Conservation (phyloP, 35 echinoderm and acorn worm genomes). For the Heliocidaris erythrogramma region DNA sequence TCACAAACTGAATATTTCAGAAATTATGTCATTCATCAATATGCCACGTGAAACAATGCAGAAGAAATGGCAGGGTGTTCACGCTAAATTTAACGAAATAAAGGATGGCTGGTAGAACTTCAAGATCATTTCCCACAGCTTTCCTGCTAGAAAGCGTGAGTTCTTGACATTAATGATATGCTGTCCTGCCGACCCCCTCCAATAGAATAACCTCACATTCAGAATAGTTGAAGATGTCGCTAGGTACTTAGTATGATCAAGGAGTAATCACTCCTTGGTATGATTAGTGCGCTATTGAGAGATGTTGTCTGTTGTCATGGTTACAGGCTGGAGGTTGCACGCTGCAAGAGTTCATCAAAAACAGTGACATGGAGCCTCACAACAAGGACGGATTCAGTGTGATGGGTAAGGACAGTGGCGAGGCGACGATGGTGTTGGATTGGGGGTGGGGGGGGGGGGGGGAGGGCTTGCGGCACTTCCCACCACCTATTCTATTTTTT, state of each 20-base stretch:
- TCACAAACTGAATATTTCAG: too few species aligned
- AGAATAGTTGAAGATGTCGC: background rate
- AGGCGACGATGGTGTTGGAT: background rate
- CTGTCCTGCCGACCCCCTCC: background rate
- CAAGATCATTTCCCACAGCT: too few species aligned
- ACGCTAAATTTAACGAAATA: too few species aligned
- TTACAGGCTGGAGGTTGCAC: slow-evolving; percentile 46
- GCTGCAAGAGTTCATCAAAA: slow-evolving; percentile 25
- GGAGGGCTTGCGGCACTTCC: too few species aligned
- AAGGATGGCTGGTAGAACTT: too few species aligned
- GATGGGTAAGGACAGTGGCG: background rate
- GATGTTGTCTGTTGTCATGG: slow-evolving; percentile 18
- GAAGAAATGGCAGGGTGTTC: too few species aligned
- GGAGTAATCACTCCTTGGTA: background rate
- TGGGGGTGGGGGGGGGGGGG: too few species aligned
- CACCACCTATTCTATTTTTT: too few species aligned
- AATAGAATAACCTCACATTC: background rate
- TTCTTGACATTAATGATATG: background rate
- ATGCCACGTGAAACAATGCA: too few species aligned
- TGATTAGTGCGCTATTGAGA: background rate
- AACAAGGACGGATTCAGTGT: slow-evolving; percentile 20
- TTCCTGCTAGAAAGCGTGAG: background rate
- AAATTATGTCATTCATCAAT: too few species aligned
- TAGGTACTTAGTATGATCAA: too few species aligned
- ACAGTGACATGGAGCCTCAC: background rate